Evolutionary conservation across 2,797 vertebrate species (phyloP), one percentile per base, ranked within the genome.

Genomic region (Sebastes dallii): DNA sequence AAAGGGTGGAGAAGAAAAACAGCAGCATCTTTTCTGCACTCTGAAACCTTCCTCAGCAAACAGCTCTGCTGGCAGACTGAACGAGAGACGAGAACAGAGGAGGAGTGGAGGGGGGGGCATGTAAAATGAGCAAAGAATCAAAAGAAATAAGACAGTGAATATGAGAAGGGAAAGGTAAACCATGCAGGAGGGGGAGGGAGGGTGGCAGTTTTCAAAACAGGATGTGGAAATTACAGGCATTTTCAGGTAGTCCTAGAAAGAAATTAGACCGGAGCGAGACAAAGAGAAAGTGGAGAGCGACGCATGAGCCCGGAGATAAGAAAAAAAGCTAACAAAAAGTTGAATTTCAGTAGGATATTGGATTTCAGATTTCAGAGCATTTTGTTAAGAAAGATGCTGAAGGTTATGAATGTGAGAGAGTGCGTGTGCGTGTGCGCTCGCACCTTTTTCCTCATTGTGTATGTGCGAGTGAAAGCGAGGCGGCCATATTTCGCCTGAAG

Each of bases 191-290:
- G 24, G 6, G n/a, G 25, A 8, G 50, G 54, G 66, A 72, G 54
- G 61, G 52, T 13, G 29, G 54, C 3, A 18, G 77, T 85, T 89
- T 88, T 90, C 88, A 88, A 72, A 88, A 88, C 71, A 74, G 81
- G 85, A 91, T 20, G 30, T 78, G 81, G 60, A 92, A 89, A 94
- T 91, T 86, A 88, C 77, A 81, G 82, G 52, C 75, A 72, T 88
- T 88, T 92, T 91, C 72, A 86, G 80, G 79, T 89, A 58, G 75
- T 79, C 64, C 74, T 24, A 42, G 75, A 81, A 77, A 88, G 72
- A 90, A 93, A 91, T 84, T 9, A 90, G 83, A 84, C 60, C 30
- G 50, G 42, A 18, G 62, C 50, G 25, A 86, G 74, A 84, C 85
- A 84, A 88, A 77, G 74, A 76, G 72, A 69, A 66, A 55, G 34